Conservation (phyloP, 2,113 vertebrate species). For the Austrofundulus limnaeus region DNA sequence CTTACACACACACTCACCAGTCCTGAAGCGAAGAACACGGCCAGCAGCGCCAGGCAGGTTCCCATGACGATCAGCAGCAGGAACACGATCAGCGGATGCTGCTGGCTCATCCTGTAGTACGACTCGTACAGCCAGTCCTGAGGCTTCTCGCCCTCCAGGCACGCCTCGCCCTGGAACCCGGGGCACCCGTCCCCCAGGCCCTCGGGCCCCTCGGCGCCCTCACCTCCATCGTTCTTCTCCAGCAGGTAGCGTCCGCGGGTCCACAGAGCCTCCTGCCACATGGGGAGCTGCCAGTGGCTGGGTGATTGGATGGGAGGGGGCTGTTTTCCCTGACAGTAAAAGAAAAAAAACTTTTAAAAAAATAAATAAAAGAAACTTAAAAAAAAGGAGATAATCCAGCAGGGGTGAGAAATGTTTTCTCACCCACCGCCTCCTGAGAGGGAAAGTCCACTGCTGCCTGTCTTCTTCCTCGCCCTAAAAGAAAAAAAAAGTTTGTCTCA, state of each 20-base stretch:
- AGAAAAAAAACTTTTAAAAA: no score
- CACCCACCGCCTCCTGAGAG: background rate
- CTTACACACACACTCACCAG: slow-evolving; percentile 81
- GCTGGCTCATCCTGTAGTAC: slow-evolving; percentile 98
- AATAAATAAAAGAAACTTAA: no score
- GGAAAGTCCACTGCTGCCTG: background rate
- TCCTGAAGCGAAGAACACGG: slow-evolving; percentile 94
- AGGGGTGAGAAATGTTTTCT: slow-evolving; percentile 3
- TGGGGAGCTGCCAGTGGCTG: slow-evolving; percentile 49
- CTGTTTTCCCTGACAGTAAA: slow-evolving; percentile 21
- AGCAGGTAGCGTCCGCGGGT: slow-evolving; percentile 75
- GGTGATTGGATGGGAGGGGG: background rate
- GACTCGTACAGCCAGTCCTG: slow-evolving; percentile 98
- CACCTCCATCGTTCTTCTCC: slow-evolving; percentile 72
- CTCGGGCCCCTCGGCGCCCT: slow-evolving; percentile 62
- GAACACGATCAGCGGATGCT: slow-evolving; percentile 97
- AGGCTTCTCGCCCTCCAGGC: slow-evolving; percentile 66
- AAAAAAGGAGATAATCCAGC: background rate
- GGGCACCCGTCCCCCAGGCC: slow-evolving; percentile 53
- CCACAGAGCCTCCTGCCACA: slow-evolving; percentile 78
- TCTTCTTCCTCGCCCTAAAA: background rate
- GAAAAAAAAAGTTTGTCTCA: slow-evolving; percentile 49
- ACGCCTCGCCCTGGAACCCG: slow-evolving; percentile 58
- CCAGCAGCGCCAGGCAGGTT: slow-evolving; percentile 92
- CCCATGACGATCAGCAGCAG: slow-evolving; percentile 97